Base-by-base conservation (phyloP, 1,140 invertebrate genomes). In the Apis florea region DNA sequence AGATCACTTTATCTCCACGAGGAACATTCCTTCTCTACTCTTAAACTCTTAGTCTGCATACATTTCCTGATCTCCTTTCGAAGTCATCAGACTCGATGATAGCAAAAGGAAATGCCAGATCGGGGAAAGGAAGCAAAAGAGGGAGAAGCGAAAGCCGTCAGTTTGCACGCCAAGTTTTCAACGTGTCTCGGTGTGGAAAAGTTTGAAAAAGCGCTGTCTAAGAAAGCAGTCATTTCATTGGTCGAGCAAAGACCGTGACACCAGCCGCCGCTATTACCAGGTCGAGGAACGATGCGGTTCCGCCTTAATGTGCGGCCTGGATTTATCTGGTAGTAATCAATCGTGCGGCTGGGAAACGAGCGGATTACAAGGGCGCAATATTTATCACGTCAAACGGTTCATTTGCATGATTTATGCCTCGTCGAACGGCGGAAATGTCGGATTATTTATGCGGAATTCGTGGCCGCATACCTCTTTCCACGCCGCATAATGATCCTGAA, bases 301-400 rank as follows among this genome's bases (percentile, higher is more conserved):
- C 64, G 80, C 86, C 89, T 92, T 92, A 92, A 92, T 92, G 91
- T 90, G 86, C 90, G 90, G 88, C 85, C 81, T 89, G 90, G 90
- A 92, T 92, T 92, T 92, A 92, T 92, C 91, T 89, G 78, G 66
- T 85, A 89, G 90, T 90, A 90, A 92, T 92, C 91, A 92, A 92
- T 92, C 91, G 91, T 92, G 85, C 70, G 74, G 83, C 53, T 40
- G 82, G 81, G 85, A 89, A 90, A 88, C 89, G 83, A 84, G 86
- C 89, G 88, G 84, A 86, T 84, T 84, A 83, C 89, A 91, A 89
- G 86, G 85, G 83, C 83, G 88, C 85, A 90, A 90, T 91, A 92
- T 92, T 92, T 92, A 92, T 92, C 91, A 92, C 89, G 89, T 90
- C 90, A 89, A 92, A 90, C 87, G 90, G 86, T 92, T 92, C 89